A percentile compares a stretch with the other conserved stretches of the same genome.
These are phyloP conservation scores for Metopia argyrocephala DNA, from an alignment of 2,888 invertebrate species.

Conservation along the genomic window DNA sequence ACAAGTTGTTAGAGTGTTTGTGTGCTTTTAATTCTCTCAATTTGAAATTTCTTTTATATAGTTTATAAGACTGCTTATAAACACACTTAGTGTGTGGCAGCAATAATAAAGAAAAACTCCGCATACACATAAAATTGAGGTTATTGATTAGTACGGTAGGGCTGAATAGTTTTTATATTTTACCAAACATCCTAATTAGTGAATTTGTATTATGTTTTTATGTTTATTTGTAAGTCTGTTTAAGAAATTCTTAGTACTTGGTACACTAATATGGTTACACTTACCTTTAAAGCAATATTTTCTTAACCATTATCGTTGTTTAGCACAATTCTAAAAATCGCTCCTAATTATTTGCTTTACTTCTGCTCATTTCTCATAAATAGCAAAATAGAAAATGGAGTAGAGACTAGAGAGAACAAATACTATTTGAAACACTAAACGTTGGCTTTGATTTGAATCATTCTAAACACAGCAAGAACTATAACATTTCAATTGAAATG, in stretches of 20 bases:
- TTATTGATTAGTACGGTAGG: too few species aligned
- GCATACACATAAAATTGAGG: too few species aligned
- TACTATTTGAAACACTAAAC: too few species aligned
- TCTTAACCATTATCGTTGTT: slow-evolving; percentile 39
- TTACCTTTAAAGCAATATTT: neutral
- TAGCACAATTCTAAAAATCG: slow-evolving; percentile 38
- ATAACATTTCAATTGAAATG: neutral
- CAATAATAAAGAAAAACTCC: too few species aligned
- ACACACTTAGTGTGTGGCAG: too few species aligned
- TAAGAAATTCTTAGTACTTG: slow-evolving; percentile 33
- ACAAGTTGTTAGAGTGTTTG: too few species aligned
- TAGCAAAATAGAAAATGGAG: neutral
- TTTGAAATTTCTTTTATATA: too few species aligned
- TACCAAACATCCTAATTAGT: neutral
- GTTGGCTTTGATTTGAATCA: neutral
- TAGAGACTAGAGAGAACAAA: neutral
- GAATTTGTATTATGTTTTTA: neutral
- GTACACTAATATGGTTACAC: neutral
- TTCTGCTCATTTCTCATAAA: slow-evolving; percentile 36
- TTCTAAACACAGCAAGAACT: neutral
- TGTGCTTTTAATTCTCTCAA: too few species aligned
- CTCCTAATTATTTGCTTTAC: slow-evolving; percentile 47
- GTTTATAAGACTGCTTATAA: too few species aligned
- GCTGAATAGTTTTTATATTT: too few species aligned
- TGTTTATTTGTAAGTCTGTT: slow-evolving; percentile 30